Percentiles rank a stretch among this genome's conserved stretches.
Conservation (phyloP, 2,888 invertebrate species). For the Dasypolia templi region DNA sequence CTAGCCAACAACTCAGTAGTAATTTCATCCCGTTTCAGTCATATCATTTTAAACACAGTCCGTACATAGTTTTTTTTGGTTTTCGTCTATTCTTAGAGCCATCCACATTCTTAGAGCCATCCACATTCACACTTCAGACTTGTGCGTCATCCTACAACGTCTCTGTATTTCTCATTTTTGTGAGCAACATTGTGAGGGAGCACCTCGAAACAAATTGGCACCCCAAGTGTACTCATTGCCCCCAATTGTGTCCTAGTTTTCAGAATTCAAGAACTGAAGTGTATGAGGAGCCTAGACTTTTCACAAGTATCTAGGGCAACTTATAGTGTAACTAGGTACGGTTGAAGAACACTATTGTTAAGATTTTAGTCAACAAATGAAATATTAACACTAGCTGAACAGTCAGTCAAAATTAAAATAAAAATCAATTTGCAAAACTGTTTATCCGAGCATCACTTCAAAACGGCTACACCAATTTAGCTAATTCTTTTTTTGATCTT, state of each 20-base stretch:
- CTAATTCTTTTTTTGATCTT: too few species aligned
- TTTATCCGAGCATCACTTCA: too few species aligned
- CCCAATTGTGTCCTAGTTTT: conserved; percentile 16
- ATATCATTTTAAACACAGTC: too few species aligned
- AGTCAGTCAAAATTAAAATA: too few species aligned
- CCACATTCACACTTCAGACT: neutral
- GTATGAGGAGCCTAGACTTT: neutral
- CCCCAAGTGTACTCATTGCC: neutral
- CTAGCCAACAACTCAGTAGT: neutral
- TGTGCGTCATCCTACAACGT: too few species aligned
- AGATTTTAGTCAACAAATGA: neutral
- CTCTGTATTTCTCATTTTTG: neutral
- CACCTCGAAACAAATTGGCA: conserved; percentile 30
- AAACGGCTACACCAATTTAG: too few species aligned
- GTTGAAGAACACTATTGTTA: neutral
- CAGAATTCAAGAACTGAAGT: conserved; percentile 16
- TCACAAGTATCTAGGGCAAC: neutral
- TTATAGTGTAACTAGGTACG: neutral
- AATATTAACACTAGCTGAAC: too few species aligned
- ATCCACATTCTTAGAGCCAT: neutral
- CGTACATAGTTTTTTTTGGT: neutral
- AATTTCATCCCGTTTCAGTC: neutral
- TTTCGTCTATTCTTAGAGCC: neutral
- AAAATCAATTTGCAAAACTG: too few species aligned
- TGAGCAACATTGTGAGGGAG: neutral